A percentile compares a stretch with the other conserved stretches of the same genome.
phyloP scores from a whole-genome alignment of 2,888 invertebrate species.

The Emmelina monodactyla region DNA sequence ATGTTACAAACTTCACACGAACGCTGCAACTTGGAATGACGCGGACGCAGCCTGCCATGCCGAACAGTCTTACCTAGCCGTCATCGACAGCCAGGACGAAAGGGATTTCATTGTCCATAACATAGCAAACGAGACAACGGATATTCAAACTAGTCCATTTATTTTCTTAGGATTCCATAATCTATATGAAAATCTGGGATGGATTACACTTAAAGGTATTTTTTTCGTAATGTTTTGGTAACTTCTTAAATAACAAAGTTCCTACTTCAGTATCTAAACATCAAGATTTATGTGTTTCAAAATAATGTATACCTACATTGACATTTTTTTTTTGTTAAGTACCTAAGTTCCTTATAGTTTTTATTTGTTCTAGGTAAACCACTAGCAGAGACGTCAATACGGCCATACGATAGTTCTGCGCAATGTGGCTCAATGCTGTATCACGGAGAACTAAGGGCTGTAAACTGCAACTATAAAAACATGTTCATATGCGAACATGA shows the following conservation, averaged over 20 bases:
- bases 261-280: conserved; percentile 3
- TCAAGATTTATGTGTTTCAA: too few relatives aligned
- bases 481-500: conserved; percentile 12
- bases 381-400: too few relatives aligned
- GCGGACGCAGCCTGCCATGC: conserved; percentile 17
- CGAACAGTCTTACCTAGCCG: conserved; percentile 16
- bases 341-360: too few relatives aligned
- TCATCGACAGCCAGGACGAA: conserved; percentile 17
- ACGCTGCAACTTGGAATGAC: conserved; percentile 16
- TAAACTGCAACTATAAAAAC: conserved; percentile 3
- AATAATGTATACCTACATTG: too few relatives aligned
- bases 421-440: conserved; percentile 10
- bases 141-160: too few relatives aligned
- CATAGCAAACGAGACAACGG: too few relatives aligned
- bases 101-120: conserved; percentile 9
- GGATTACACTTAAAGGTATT: too few relatives aligned
- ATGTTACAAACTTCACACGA: conserved; percentile 19
- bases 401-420: too few relatives aligned
- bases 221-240: too few relatives aligned
- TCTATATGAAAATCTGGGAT: too few relatives aligned
- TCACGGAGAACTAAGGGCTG: conserved; percentile 8
- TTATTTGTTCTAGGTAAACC: too few relatives aligned
- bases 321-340: too few relatives aligned
- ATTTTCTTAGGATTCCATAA: not conserved
- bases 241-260: conserved; percentile 2